Conservation (phyloP, 2,888 invertebrate genomes). For the Chesias legatella region DNA sequence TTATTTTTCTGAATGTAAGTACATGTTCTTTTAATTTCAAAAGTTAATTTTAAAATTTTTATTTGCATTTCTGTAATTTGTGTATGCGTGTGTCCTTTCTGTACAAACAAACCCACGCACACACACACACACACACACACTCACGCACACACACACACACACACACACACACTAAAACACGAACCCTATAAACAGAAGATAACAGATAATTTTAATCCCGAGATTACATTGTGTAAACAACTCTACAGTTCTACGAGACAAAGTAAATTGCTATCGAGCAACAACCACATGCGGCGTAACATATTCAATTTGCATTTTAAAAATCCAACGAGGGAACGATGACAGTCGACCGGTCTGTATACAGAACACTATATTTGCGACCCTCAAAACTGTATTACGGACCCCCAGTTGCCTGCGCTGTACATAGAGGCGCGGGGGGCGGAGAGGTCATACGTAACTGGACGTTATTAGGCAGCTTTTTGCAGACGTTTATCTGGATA, state of each 20-base stretch:
- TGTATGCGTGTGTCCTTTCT: too few species aligned
- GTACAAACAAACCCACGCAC: too few species aligned
- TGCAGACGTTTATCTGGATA: slow-evolving; percentile 19
- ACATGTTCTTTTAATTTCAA: too few species aligned
- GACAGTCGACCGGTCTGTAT: slow-evolving; percentile 13
- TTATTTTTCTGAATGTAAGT: too few species aligned
- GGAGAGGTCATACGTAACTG: slow-evolving; percentile 16
- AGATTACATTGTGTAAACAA: slow-evolving; percentile 9
- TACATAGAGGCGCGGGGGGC: slow-evolving; percentile 5
- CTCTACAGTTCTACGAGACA: slow-evolving; percentile 8
- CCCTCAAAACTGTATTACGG: slow-evolving; percentile 21
- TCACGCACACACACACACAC: too few species aligned
- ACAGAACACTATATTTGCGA: slow-evolving; percentile 25
- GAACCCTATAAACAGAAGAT: too few species aligned
- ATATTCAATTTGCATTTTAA: slow-evolving; percentile 34
- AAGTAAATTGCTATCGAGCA: slow-evolving; percentile 14
- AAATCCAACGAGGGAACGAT: slow-evolving; percentile 21
- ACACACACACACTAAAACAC: too few species aligned
- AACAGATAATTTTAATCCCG: too few species aligned
- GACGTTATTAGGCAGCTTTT: slow-evolving; percentile 17
- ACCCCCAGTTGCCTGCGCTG: slow-evolving; percentile 18
- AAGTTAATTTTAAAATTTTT: too few species aligned
- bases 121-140: too few species aligned
- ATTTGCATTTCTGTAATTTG: too few species aligned
- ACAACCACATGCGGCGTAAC: slow-evolving; percentile 20